Base-by-base conservation (phyloP, 2,888 invertebrate species). In the Catotricha subobsoleta region DNA sequence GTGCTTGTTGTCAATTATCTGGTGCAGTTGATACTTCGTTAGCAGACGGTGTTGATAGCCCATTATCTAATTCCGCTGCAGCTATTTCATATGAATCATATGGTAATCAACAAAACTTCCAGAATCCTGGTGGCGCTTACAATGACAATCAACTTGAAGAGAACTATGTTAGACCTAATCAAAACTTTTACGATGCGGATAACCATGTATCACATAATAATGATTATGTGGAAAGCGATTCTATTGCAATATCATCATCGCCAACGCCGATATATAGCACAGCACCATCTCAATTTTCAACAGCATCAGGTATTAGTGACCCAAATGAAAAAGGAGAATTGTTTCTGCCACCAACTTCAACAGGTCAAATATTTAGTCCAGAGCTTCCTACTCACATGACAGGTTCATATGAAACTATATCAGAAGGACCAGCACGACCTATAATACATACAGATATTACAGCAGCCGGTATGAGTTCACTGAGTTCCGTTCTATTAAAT, bases 1-100 rank as follows among this genome's bases (percentile, higher is more conserved):
- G 90, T 2, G 84, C 90, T 1, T 91, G 90, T 59, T 91, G 90
- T 54, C 79, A 81, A 52, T 67, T 87, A 20, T 72, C 74, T 48
- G 62, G 62, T 53, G 68, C 62, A 18, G 62, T 65, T 34, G 58
- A 60, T 33, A 58, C 59, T 15, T 34, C 43, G 20, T 53, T 57
- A 51, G 66, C 13, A 53, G 54, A 46, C 56, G 49, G 52, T 19
- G 6, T n/a, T 40, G 45, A 53, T 53, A 46, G 51, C 54, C 37
- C 53, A 50, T 42, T 50, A 52, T 36, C 54, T 50, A 43, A 52
- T 53, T 43, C 40, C 8, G 45, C 56, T 49, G 36, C 53, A 48
- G 46, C 53, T 2, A 31, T 42, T 21, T 33, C 43, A 9, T 54
- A 54, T 44, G 53, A 55, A 44, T 47, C 44, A n/a, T 53, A 53